Base-by-base conservation (phyloP, 2,113 vertebrate species). In the Leiothrix lutea region DNA sequence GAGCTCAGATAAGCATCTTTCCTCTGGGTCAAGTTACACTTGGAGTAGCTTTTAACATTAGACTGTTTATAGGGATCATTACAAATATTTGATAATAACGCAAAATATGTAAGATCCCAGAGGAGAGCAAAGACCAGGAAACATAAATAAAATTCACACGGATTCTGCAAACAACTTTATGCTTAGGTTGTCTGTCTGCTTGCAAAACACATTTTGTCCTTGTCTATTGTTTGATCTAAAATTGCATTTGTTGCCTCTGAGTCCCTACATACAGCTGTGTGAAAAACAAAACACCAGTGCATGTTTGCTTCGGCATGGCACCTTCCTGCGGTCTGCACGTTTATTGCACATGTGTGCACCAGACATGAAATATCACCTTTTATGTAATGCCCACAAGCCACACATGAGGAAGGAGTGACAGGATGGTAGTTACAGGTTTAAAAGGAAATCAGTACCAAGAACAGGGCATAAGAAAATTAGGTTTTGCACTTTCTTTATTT, bases 1-100 rank as follows among this genome's bases (percentile, higher is more conserved):
- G 74, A 61, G 89, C 95, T 95, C 95, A 97, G 96, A 92, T 97
- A 97, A 95, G 94, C 90, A 96, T 85, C 95, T 85, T 90, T 96
- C 92, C 94, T 87, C 87, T 40, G 86, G 97, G 96, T 97, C 92
- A 31, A 87, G 96, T 97, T 98, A 97, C 97, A 91, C 89, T 97
- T 88, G 89, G 95, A 97, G 96, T 90, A 94, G 97, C 97, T 96
- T 90, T 97, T 96, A 94, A 74, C 90, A 88, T 97, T 78, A 92
- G 95, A 29, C 94, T 81, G 96, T 96, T 97, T 97, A 58, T 88
- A 94, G 71, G 95, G 96, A 92, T 97, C 93, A 53, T 91, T 91
- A 95, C 97, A 97, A 98, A 97, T 97, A 97, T 96, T 97, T 96
- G 96, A 96, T 98, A 98, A 96, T 96, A 86, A 96, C 69, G 93